Conservation (phyloP, 2,888 invertebrate species). For the Lutraria lutraria region DNA sequence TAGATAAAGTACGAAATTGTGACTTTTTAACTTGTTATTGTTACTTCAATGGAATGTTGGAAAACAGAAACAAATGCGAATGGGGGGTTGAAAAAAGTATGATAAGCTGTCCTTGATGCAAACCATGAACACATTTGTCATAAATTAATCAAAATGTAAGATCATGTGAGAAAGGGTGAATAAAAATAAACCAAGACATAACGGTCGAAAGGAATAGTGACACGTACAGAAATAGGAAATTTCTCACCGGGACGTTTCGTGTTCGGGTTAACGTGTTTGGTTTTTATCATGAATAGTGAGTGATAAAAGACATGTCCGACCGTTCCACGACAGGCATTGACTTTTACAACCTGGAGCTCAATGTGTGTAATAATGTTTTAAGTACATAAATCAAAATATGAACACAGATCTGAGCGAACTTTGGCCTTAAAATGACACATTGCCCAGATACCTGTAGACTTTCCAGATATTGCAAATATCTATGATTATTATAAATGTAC, state of each 20-base stretch:
- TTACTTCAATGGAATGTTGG: not conserved
- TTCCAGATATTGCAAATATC: no score
- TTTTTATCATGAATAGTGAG: not conserved
- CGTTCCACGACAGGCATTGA: not conserved
- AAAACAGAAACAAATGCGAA: not conserved
- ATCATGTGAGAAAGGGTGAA: not conserved
- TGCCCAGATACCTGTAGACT: not conserved
- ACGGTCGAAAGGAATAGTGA: not conserved
- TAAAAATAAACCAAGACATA: not conserved
- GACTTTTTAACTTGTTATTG: not conserved
- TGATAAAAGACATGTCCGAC: slow-evolving; percentile 8
- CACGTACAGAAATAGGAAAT: not conserved
- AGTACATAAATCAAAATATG: not conserved
- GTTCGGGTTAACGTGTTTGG: not conserved
- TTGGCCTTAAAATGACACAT: not conserved
- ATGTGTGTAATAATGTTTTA: not conserved
- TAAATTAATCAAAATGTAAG: slow-evolving; percentile 14
- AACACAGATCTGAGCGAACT: not conserved
- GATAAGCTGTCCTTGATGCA: not conserved
- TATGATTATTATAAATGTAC: no score
- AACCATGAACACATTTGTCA: not conserved
- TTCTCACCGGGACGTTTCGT: not conserved
- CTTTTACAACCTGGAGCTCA: not conserved
- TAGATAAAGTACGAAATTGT: not conserved
- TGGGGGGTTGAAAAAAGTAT: not conserved